These are phyloP conservation scores for Graphium colonna DNA, from an alignment of 2,888 invertebrate genomes.

Conservation along the genomic window DNA sequence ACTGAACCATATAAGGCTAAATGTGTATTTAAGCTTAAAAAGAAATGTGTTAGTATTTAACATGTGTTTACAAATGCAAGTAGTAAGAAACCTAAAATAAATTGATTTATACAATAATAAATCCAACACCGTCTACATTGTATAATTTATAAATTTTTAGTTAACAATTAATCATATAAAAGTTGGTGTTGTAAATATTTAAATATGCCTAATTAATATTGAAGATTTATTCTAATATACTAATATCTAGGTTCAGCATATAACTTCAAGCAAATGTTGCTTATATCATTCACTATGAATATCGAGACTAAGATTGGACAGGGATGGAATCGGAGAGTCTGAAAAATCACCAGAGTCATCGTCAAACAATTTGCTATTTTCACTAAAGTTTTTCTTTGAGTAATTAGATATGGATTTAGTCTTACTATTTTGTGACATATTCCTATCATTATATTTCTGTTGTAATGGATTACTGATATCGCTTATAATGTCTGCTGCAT, in stretches of 20 bases:
- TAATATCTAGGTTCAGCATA: not conserved
- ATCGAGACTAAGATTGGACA: constrained; percentile 70
- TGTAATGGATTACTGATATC: constrained; percentile 51
- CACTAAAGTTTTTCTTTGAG: constrained; percentile 25
- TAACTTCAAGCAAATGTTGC: not conserved
- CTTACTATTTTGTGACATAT: constrained; percentile 23
- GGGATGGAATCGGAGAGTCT: constrained; percentile 65
- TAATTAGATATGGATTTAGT: constrained; percentile 28
- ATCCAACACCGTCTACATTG: not conserved
- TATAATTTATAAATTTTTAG: not conserved
- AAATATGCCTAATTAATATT: not conserved
- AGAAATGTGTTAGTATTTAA: not conserved
- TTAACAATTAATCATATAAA: not conserved
- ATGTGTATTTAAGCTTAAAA: not conserved
- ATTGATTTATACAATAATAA: not conserved
- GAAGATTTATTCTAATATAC: not conserved
- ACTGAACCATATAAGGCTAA: constrained; percentile 18
- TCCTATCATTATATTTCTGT: constrained; percentile 38
- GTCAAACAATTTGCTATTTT: constrained; percentile 44
- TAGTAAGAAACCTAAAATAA: not conserved
- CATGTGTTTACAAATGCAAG: not conserved
- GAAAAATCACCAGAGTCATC: constrained; percentile 69
- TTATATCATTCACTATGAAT: constrained; percentile 60
- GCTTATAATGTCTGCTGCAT: constrained; percentile 70
- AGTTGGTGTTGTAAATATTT: too few species aligned